Evolutionary conservation across 2,113 vertebrate species (phyloP).

Genomic region (Sisor rabdophorus): DNA sequence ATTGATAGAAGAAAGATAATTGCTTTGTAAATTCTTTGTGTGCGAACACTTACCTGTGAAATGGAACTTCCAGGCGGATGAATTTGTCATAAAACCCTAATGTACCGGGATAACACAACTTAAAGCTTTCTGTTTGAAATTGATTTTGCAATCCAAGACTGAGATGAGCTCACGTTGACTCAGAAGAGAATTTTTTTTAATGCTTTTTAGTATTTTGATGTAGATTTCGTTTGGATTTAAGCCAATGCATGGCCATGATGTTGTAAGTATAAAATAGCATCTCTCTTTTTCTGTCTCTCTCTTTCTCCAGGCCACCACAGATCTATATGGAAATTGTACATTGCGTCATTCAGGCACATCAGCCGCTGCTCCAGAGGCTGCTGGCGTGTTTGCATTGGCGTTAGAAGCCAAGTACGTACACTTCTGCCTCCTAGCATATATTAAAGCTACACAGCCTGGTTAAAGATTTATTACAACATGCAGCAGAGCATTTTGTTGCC

Average conservation of each 20-base stretch:
- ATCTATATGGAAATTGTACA: conserved; percentile 97
- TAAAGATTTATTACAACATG: conserved; percentile 34
- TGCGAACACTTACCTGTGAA: conserved; percentile 21
- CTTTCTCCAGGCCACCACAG: conserved; percentile 85
- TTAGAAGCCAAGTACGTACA: conserved; percentile 94
- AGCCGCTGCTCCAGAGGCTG: conserved; percentile 94
- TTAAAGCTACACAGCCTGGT: conserved; percentile 12
- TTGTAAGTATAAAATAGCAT: background rate
- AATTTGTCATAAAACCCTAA: conserved; percentile 7
- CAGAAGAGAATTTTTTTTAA: background rate
- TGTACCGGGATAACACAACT: background rate
- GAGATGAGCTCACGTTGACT: background rate
- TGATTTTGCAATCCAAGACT: background rate
- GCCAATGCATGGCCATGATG: background rate
- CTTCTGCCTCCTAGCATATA: conserved; percentile 19
- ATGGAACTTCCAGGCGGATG: background rate
- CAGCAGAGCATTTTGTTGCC: background rate
- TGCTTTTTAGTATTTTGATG: background rate
- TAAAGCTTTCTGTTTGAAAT: conserved; percentile 3
- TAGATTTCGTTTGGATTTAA: background rate
- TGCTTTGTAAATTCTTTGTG: conserved; percentile 4
- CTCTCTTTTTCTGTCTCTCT: conserved; percentile 7
- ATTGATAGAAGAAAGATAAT: background rate
- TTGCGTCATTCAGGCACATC: conserved; percentile 96
- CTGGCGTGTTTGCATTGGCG: conserved; percentile 93